A percentile compares a stretch with the other conserved stretches of the same genome.
Conservation (phyloP, 2,888 invertebrate genomes). For the Bruchidius siliquastri region DNA sequence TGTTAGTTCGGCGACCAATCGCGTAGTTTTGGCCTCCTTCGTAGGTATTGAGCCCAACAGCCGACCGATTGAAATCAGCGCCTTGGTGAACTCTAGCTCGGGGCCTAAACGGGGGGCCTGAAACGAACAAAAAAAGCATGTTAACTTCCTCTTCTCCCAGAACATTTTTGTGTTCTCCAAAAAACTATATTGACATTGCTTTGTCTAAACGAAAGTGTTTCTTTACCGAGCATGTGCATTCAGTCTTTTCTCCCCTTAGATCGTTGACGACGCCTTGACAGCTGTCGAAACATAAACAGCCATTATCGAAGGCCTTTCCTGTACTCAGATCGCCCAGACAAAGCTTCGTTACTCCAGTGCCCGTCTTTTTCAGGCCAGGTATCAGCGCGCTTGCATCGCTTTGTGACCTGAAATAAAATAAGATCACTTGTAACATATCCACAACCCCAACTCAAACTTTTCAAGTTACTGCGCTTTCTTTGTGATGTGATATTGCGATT, state of each 20-base stretch:
- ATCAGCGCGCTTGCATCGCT: constrained; percentile 75
- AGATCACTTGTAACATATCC: background rate
- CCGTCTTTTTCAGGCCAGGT: constrained; percentile 31
- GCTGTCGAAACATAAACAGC: constrained; percentile 87
- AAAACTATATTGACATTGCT: no score
- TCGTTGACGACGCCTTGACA: constrained; percentile 76
- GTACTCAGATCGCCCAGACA: constrained; percentile 87
- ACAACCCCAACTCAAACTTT: no score
- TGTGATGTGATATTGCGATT: no score
- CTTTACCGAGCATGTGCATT: constrained; percentile 71
- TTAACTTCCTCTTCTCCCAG: background rate
- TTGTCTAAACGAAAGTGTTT: background rate
- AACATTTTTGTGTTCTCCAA: no score
- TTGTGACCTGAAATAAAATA: constrained; percentile 33
- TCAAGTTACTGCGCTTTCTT: no score
- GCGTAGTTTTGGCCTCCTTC: constrained; percentile 88
- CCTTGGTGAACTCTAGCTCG: constrained; percentile 80
- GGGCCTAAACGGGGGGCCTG: constrained; percentile 78
- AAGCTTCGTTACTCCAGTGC: constrained; percentile 53
- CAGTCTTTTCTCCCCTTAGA: constrained; percentile 68
- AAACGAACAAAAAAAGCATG: constrained; percentile 23
- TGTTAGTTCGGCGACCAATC: constrained; percentile 88
- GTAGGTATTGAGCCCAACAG: constrained; percentile 75
- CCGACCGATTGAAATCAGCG: constrained; percentile 83
- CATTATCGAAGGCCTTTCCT: constrained; percentile 94